A percentile compares a stretch with the other conserved stretches of the same genome.
Conservation (phyloP, 2,113 vertebrate species). For the Rhadina sibilatrix region DNA sequence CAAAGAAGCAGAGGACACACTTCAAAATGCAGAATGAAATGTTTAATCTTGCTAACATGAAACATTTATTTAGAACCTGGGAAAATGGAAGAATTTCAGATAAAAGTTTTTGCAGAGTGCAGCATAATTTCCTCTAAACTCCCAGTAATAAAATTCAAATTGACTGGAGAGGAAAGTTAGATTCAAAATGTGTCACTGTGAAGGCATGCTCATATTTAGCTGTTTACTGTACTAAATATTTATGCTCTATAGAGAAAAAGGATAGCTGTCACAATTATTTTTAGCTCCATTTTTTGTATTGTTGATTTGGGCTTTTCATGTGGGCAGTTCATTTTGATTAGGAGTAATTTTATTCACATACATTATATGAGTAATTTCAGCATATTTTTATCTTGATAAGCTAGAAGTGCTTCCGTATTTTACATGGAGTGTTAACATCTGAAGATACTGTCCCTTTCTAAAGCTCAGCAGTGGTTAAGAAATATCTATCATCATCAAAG, state of each 20-base stretch:
- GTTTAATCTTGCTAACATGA: background rate
- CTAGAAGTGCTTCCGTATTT: slow-evolving; percentile 35
- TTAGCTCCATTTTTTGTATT: background rate
- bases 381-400: slow-evolving; percentile 40
- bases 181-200: background rate
- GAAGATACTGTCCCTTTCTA: background rate
- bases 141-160: background rate
- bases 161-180: background rate
- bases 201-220: background rate
- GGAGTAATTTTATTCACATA: slow-evolving; percentile 20
- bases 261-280: background rate
- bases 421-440: slow-evolving; percentile 45
- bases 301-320: slow-evolving; percentile 26
- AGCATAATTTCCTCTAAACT: background rate
- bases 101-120: background rate
- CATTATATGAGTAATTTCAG: slow-evolving; percentile 5
- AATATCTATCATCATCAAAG: background rate
- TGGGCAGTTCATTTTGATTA: slow-evolving; percentile 39
- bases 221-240: slow-evolving; percentile 9
- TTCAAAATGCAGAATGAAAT: background rate
- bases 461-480: background rate
- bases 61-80: background rate
- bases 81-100: background rate
- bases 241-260: background rate
- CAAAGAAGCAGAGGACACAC: background rate